Base-by-base conservation (phyloP, 2,113 vertebrate genomes). In the Burhinus oedicnemus region DNA sequence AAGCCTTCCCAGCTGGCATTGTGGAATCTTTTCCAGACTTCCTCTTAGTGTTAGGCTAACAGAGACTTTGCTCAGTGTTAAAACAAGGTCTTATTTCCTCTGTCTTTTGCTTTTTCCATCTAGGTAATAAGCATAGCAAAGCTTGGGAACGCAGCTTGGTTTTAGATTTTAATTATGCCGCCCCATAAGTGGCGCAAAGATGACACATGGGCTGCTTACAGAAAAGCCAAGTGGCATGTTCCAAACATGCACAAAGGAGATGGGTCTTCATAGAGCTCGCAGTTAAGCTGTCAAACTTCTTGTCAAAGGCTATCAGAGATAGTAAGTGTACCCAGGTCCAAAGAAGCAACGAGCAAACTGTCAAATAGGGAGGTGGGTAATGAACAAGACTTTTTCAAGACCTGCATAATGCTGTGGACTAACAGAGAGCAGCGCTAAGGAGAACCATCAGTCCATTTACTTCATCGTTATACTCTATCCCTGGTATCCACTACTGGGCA, bases 161-260 rank as follows among this genome's bases (percentile, higher is more conserved):
- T 49, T 66, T 76, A 38, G 32, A 68, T 82, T 85, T 90, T 40
- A 77, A 66, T 57, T 34, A 77, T 16, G 40, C 30, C 1, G 2
- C 36, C 15, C 47, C 34, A 17, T 15, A 66, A 70, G 19, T 1
- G 4, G 36, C 0, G 0, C 23, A 60, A 70, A 60, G 49, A 64
- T 0, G 14, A 70, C 38, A 42, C 26, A 32, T 1, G 42, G 22
- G 17, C 62, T 79, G 66, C 62, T 66, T 64, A 38, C 6, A 38
- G 44, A 52, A 76, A 49, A 69, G 75, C 34, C 52, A 87, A 4
- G 3, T 23, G 34, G 34, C 29, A 68, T 1, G 2, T 64, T 55
- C 72, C 61, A 68, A 83, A 60, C 26, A n/a, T 9, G 38, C 7
- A 12, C 8, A 62, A 70, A 90, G 26, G 44, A 57, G 17, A 52